A percentile compares a stretch with the other conserved stretches of the same genome.
Conservation (phyloP, 2,113 vertebrate species). For the Chrysemys picta region DNA sequence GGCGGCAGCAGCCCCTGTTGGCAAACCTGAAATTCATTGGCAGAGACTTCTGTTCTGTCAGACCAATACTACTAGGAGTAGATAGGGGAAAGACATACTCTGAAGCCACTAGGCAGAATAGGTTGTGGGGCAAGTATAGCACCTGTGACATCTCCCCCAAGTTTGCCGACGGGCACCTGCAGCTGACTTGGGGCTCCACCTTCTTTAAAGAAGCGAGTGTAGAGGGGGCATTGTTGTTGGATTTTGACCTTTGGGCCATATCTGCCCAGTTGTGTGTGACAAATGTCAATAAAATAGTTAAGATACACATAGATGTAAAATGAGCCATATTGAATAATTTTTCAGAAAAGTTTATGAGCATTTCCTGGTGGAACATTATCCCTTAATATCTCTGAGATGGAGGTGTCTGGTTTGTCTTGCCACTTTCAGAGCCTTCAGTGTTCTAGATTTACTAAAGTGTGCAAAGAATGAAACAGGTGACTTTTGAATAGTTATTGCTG, state of each 20-base stretch:
- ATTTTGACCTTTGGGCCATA: neutral
- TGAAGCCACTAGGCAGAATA: neutral
- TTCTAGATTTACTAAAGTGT: neutral
- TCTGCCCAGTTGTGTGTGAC: neutral
- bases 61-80: neutral
- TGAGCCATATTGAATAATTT: neutral
- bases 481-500: neutral
- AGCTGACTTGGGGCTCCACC: neutral
- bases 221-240: neutral
- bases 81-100: neutral
- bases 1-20: conserved; percentile 3
- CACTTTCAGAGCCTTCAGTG: neutral
- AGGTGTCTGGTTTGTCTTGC: neutral
- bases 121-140: neutral
- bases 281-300: neutral
- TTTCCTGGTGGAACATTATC: neutral
- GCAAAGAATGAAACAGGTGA: neutral
- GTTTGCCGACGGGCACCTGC: neutral
- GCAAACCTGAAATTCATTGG: neutral
- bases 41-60: neutral
- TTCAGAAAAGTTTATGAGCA: neutral
- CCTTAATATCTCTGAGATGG: neutral
- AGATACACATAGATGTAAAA: neutral
- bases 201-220: neutral
- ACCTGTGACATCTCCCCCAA: neutral